Evolutionary conservation across 2,888 invertebrate species (phyloP), one percentile per base, ranked within the genome.

Genomic region (Rapana venosa): DNA sequence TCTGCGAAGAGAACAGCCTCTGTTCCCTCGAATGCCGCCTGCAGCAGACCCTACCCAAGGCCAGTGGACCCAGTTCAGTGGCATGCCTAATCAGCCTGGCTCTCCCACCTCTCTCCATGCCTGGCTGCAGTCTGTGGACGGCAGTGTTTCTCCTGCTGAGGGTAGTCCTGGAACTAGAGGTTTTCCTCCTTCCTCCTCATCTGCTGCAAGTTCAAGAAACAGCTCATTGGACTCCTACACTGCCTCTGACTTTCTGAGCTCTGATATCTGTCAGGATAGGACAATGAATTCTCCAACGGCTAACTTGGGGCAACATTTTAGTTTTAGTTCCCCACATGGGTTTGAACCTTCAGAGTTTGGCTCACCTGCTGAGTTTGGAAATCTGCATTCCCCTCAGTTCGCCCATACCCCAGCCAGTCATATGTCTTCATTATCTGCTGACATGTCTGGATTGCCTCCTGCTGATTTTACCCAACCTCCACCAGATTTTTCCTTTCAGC

Each of bases 11-110:
- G 85, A 84, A 6, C 85, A 36, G 22, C 70, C 66, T 30, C n/a
- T 30, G n/a, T 89, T 89, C 58, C 11, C 47, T 4, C 70, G 61
- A n/a, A 74, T 85, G 13, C 85, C 85, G 0, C 74, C 47, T 13
- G 17, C 89, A 22, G 56, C 61, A 22, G 32, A 36, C n/a, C 66
- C 70, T 70, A 22, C 87, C 20, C 58, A 90, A 61, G 84, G 91
- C n/a, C 91, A 91, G 26, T 94, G 94, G 94, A 94, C 94, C 8
- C 94, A 93, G 88, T 94, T 94, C 88, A 94, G 94, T 91, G 94
- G 94, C 30, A 93, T 94, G 87, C 92, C 93, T 47, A 91, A 92
- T 30, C 92, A 93, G 13, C 88, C 91, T 36, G 91, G 90, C 20
- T 90, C 91, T 32, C 86, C 91, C 1, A 86, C 91, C 26, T 90